Percentiles rank a stretch among this genome's conserved stretches.
Evolutionary conservation across 2,113 vertebrate genomes (phyloP).

Genomic region (Zapornia atra): DNA sequence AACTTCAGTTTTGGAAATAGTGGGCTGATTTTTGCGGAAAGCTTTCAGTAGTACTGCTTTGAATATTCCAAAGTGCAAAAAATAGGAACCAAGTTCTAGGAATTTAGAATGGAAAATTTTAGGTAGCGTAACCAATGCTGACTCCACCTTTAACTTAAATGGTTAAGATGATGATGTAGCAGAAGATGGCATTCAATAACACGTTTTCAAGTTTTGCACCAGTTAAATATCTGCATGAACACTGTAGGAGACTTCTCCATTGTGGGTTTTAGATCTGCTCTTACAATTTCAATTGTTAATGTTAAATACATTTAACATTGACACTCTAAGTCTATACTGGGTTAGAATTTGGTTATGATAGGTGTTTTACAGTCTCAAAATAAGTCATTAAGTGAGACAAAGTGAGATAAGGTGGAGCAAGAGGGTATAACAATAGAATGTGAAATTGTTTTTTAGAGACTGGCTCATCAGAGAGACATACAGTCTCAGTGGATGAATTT

Average conservation of each 20-base stretch:
- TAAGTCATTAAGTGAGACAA: background rate
- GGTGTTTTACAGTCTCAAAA: background rate
- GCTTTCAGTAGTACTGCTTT: background rate
- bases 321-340: background rate
- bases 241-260: background rate
- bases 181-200: background rate
- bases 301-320: background rate
- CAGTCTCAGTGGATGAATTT: constrained; percentile 36
- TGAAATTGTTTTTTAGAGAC: constrained; percentile 10
- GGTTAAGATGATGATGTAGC: background rate
- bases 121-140: background rate
- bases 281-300: background rate
- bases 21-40: background rate
- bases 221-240: background rate
- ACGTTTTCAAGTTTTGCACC: background rate
- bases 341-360: background rate
- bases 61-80: background rate
- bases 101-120: background rate
- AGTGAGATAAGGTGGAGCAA: background rate
- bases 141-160: background rate
- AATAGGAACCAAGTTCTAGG: background rate
- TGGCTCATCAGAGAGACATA: background rate
- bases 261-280: background rate
- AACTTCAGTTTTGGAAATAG: background rate
- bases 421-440: background rate